Percentiles rank a stretch among this genome's conserved stretches.
Conservation (phyloP, 2,113 vertebrate genomes). For the Nycticorax nycticorax region DNA sequence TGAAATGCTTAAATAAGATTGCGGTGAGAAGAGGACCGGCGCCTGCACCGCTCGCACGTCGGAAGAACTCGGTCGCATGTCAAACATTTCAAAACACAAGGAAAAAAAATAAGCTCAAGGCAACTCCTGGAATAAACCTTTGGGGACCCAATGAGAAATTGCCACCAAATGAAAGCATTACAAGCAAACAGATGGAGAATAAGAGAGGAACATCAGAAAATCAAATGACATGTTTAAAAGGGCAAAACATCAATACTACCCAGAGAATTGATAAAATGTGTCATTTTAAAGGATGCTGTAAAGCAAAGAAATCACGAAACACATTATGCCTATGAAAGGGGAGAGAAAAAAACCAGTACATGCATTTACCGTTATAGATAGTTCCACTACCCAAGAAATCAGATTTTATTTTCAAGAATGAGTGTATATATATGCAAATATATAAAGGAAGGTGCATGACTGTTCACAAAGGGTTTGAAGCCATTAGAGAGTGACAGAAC, state of each 20-base stretch:
- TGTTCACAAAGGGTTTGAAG: slow-evolving; percentile 1
- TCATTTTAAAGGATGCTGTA: slow-evolving; percentile 71
- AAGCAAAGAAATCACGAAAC: slow-evolving; percentile 72
- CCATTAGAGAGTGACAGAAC: neutral
- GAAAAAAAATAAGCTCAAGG: slow-evolving; percentile 29
- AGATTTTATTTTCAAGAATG: slow-evolving; percentile 39
- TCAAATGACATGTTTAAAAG: slow-evolving; percentile 82
- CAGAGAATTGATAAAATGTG: slow-evolving; percentile 74
- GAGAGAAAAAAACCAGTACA: neutral
- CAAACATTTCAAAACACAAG: slow-evolving; percentile 37
- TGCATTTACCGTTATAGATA: neutral
- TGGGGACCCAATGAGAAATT: slow-evolving; percentile 61
- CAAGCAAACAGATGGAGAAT: slow-evolving; percentile 69
- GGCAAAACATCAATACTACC: slow-evolving; percentile 77
- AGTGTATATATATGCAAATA: neutral
- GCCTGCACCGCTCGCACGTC: neutral
- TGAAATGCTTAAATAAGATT: neutral
- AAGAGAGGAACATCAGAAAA: slow-evolving; percentile 75
- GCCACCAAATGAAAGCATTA: slow-evolving; percentile 71
- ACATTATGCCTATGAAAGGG: slow-evolving; percentile 53
- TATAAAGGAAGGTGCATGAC: neutral
- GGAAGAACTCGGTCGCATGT: neutral
- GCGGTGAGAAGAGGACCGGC: neutral
- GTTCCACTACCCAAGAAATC: slow-evolving; percentile 55
- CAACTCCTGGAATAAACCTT: slow-evolving; percentile 63